These are phyloP conservation scores for Pogonus chalceus DNA, from an alignment of 1,140 invertebrate species.

Conservation along the genomic window DNA sequence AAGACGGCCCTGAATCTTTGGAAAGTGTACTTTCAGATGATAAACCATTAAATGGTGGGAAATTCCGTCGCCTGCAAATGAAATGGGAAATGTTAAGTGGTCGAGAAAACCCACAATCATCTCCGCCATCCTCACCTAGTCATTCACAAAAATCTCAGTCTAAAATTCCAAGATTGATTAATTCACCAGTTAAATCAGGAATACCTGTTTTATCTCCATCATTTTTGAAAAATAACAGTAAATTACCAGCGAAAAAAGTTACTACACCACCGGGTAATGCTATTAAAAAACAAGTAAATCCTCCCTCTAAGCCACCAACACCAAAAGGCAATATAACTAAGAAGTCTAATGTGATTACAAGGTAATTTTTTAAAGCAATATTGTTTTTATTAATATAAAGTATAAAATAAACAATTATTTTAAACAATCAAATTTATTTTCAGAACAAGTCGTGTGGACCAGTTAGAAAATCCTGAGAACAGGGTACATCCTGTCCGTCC, in stretches of 20 bases:
- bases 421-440: slow-evolving; percentile 11
- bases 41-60: slow-evolving; percentile 34
- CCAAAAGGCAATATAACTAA: background rate
- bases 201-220: slow-evolving; percentile 25
- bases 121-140: slow-evolving; percentile 35
- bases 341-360: background rate
- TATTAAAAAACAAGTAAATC: slow-evolving; percentile 25
- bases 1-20: slow-evolving; percentile 26
- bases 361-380: background rate
- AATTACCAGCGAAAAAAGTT: background rate
- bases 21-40: slow-evolving; percentile 33
- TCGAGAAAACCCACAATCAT: slow-evolving; percentile 37
- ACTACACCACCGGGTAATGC: slow-evolving; percentile 24
- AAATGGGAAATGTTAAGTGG: slow-evolving; percentile 73
- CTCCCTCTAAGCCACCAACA: slow-evolving; percentile 5
- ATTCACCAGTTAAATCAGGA: slow-evolving; percentile 42
- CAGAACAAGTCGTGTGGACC: slow-evolving; percentile 49
- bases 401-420: background rate
- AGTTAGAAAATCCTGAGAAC: slow-evolving; percentile 31
- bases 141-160: slow-evolving; percentile 42
- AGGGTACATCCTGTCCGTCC: slow-evolving; percentile 41
- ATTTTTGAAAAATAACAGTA: slow-evolving; percentile 16
- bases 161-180: slow-evolving; percentile 59
- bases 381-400: background rate
- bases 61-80: slow-evolving; percentile 68